Conservation (phyloP, 2,797 vertebrate species). For the Cetoscarus ocellatus region DNA sequence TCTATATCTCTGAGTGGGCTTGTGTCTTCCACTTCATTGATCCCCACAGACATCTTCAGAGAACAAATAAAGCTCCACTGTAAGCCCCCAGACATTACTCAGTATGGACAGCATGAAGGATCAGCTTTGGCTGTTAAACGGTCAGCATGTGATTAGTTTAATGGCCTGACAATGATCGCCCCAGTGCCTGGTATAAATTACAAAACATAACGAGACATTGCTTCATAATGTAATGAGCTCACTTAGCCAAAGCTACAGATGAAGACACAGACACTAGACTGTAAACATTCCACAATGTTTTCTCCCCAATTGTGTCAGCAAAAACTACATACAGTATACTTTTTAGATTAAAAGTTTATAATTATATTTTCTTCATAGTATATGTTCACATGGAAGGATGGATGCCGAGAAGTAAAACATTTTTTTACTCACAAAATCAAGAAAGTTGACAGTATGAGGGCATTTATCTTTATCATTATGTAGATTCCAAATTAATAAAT, state of each 20-base stretch:
- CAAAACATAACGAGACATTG: conserved; percentile 52
- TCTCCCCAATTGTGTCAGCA: too few species aligned
- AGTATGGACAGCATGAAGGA: conserved; percentile 53
- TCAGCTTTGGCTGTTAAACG: conserved; percentile 60
- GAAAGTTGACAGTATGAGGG: too few species aligned
- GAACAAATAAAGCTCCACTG: conserved; percentile 48
- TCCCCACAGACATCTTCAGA: conserved; percentile 40
- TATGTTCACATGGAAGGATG: too few species aligned
- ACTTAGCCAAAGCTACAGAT: conserved; percentile 24
- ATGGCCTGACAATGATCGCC: conserved; percentile 60
- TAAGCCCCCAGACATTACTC: conserved; percentile 45
- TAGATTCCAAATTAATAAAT: too few species aligned
- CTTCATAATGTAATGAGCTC: conserved; percentile 33
- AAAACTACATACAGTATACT: too few species aligned
- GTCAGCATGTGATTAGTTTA: conserved; percentile 70
- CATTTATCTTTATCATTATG: too few species aligned
- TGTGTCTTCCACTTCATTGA: conserved; percentile 73
- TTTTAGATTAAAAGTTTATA: too few species aligned
- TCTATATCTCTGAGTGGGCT: conserved; percentile 21
- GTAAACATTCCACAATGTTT: not conserved
- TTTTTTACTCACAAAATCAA: too few species aligned
- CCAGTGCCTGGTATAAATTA: conserved; percentile 57
- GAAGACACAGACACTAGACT: not conserved
- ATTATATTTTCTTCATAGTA: too few species aligned
- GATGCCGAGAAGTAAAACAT: too few species aligned